Evolutionary conservation across 2,113 vertebrate genomes (phyloP), one percentile per base, ranked within the genome.

Genomic region (Heterochromis multidens): DNA sequence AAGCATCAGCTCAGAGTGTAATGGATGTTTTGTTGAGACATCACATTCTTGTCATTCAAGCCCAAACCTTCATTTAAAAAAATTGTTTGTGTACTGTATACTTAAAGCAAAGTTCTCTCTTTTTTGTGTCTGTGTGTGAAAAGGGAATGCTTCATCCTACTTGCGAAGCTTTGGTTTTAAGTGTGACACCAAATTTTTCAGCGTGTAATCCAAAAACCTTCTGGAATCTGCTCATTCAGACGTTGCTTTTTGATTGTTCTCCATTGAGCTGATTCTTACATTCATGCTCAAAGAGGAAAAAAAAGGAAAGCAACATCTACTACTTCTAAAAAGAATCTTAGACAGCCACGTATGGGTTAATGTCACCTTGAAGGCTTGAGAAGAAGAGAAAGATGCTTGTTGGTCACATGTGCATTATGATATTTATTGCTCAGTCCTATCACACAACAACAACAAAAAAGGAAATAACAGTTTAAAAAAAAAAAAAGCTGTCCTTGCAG

Each of bases 31-130:
- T 10, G 72, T 81, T 58, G 83, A 85, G 77, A 91, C 89, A 54
- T 91, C 84, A 79, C 83, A 85, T 86, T 92, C 88, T 85, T 88
- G 93, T 87, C 90, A 82, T 95, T 93, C 91, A 86, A 86, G 87
- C 94, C 92, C 94, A 95, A 93, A 91, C 95, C 80, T 94, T 94
- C 94, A 80, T 91, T 95, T 3, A 1, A 1, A 19, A 88, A 65
- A 92, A 92, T 4, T 49, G 67, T 54, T 72, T 1, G 25, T 46
- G 76, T 94, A 93, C 89, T 91, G 93, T 86, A 88, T 95, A 87
- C 92, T 95, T 94, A 96, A 96, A 96, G 94, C 91, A 96, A 96
- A 85, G 95, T 96, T 93, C 94, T 96, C 96, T 96, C 96, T 88
- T 84, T 85, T 89, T 77, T 88, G 60, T 83, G 46, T 56, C 40